Base-by-base conservation (phyloP, 2,888 invertebrate genomes). In the Apodemia mormo region DNA sequence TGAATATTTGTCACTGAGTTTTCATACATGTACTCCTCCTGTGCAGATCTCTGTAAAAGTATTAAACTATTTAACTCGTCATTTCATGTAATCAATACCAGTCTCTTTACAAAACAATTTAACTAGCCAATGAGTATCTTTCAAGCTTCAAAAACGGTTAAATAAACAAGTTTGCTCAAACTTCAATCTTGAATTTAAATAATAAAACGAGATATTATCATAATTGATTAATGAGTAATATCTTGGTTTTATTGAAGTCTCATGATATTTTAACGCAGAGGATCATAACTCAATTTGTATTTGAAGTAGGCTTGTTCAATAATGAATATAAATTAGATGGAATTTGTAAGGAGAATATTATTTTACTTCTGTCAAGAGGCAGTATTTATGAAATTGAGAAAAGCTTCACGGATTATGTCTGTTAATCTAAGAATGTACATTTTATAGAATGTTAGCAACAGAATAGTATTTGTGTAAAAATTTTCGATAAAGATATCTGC, bases 211-310 rank as follows among this genome's bases (percentile, higher is more conserved):
- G 45, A 49, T 14, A 49, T 49, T 49, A 49, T 14, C 49, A 49
- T 49, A 49, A 49, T 49, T 49, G 49, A 49, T 14, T 49, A 49
- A 49, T 49, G 49, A 49, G 49, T 49, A 49, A 49, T 49, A 14
- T 49, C 49, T 49, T 49, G 49, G 49, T 49, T 14, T 49, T 14
- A 49, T 49, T 49, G 49, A 49, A 49, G 49, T 49, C 49, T 49
- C 49, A 49, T 49, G 49, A 49, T 49, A 14, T 49, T 49, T 49
- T 49, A 49, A 49, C 49, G 49, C 14, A 49, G 14, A 14, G 49
- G 49, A 49, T 49, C 49, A 49, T 49, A 49, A 49, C 49, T 49
- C 49, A 49, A 49, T 49, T 49, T 49, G 49, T 49, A 49, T 49
- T 49, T 49, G 49, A 14, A 49, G 14, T 12, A 49, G 49, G 49